Evolutionary conservation across 2,113 vertebrate genomes (phyloP).

Genomic region (Ammospiza caudacuta): DNA sequence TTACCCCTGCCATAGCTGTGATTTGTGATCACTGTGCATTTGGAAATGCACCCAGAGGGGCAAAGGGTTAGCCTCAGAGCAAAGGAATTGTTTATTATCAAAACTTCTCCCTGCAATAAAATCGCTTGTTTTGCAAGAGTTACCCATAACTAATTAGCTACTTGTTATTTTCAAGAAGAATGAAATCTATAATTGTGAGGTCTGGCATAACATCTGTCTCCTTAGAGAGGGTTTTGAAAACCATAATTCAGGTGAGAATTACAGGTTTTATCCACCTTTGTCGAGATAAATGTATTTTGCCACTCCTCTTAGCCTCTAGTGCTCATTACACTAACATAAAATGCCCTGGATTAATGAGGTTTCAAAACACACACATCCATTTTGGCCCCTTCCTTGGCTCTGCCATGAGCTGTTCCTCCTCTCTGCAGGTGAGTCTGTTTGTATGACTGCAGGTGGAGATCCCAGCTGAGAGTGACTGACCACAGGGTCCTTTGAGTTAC

Average conservation of each 20-base stretch:
- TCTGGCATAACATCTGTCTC: conserved; percentile 28
- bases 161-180: conserved; percentile 53
- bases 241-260: conserved; percentile 43
- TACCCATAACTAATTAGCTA: conserved; percentile 34
- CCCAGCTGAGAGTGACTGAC: not conserved
- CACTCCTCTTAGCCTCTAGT: conserved; percentile 37
- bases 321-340: conserved; percentile 42
- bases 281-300: conserved; percentile 53
- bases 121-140: not conserved
- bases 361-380: not conserved
- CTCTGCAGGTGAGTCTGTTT: not conserved
- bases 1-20: not conserved
- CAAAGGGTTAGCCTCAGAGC: not conserved
- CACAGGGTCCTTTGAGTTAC: not conserved
- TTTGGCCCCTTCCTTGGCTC: not conserved
- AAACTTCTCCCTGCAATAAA: not conserved
- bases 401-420: not conserved
- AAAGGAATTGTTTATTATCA: not conserved
- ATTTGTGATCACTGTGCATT: not conserved
- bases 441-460: not conserved
- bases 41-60: not conserved
- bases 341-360: conserved; percentile 30
- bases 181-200: not conserved
- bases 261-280: conserved; percentile 7
- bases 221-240: conserved; percentile 31